Conservation (phyloP, 2,888 invertebrate genomes). For the Lepidocyrtinus sp. region DNA sequence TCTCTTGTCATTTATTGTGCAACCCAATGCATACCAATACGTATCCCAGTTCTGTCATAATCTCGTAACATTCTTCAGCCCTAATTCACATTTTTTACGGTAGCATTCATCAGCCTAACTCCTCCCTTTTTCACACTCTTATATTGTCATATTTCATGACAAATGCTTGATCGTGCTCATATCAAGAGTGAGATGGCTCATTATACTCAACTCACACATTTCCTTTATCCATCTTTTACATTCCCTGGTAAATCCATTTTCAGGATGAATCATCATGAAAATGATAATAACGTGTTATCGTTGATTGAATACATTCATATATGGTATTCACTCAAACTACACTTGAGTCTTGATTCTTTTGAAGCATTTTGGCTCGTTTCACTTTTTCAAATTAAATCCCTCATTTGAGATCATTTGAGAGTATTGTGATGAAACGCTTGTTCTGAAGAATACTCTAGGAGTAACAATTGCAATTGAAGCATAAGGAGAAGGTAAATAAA, state of each 20-base stretch:
- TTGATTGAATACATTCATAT: slow-evolving; percentile 13
- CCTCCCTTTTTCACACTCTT: slow-evolving; percentile 15
- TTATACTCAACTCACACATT: slow-evolving; percentile 33
- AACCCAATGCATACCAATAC: neutral
- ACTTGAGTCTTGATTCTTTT: slow-evolving; percentile 1
- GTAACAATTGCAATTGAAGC: slow-evolving; percentile 13
- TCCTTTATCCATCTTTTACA: slow-evolving; percentile 34
- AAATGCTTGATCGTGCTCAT: slow-evolving; percentile 59
- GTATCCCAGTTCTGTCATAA: neutral
- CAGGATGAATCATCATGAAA: neutral
- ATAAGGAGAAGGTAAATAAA: slow-evolving; percentile 7
- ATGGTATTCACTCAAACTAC: slow-evolving; percentile 8
- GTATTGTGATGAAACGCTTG: slow-evolving; percentile 1
- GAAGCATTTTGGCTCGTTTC: too few relatives aligned
- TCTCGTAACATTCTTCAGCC: slow-evolving; percentile 1
- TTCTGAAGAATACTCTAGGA: neutral
- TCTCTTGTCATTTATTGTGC: neutral
- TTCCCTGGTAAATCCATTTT: slow-evolving; percentile 1
- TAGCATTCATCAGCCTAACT: neutral
- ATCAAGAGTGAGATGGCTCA: slow-evolving; percentile 54
- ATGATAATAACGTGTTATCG: neutral
- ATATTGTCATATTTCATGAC: slow-evolving; percentile 57
- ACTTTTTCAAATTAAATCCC: slow-evolving; percentile 37
- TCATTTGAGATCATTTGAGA: slow-evolving; percentile 22
- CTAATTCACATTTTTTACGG: neutral